These are phyloP conservation scores for Crotalus horridus DNA, from an alignment of 2,113 vertebrate genomes.

Conservation along the genomic window DNA sequence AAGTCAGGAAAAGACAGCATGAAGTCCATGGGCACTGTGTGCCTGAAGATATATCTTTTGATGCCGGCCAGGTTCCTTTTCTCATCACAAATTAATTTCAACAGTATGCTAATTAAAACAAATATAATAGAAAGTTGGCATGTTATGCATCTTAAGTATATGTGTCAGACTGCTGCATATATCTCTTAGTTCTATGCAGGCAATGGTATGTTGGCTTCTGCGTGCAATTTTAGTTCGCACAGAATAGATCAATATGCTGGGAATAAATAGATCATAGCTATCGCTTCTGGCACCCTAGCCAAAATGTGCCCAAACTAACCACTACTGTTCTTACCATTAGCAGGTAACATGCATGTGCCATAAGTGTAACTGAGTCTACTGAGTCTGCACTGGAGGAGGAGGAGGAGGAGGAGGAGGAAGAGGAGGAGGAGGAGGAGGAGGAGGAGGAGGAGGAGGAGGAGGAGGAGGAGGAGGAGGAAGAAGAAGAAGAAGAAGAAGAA, in stretches of 20 bases:
- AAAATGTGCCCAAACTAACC: not conserved
- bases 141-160: not conserved
- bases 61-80: not conserved
- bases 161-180: not conserved
- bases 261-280: not conserved
- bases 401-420: not conserved
- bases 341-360: not conserved
- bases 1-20: not conserved
- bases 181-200: not conserved
- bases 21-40: not conserved
- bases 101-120: not conserved
- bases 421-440: not conserved
- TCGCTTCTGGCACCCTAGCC: not conserved
- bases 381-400: not conserved
- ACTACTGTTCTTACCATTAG: not conserved
- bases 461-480: too few relatives aligned
- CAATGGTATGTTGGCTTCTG: not conserved
- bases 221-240: not conserved
- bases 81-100: not conserved
- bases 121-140: not conserved
- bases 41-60: not conserved
- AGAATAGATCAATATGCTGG: not conserved
- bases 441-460: too few relatives aligned
- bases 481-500: too few relatives aligned
- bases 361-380: not conserved